phyloP scores from a whole-genome alignment of 1,140 invertebrate species.

The Bombus terrestris region DNA sequence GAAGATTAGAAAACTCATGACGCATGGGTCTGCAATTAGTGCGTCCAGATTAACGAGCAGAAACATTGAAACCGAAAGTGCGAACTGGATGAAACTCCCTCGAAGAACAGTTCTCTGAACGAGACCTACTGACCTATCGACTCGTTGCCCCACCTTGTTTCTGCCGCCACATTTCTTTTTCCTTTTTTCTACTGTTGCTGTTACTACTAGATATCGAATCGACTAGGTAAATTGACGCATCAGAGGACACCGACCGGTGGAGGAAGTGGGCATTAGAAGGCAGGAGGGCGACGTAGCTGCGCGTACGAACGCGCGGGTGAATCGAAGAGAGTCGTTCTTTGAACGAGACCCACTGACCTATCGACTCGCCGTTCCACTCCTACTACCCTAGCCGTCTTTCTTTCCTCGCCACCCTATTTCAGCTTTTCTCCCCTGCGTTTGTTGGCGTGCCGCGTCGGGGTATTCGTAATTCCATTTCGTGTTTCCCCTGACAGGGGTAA shows the following conservation, averaged over 20 bases:
- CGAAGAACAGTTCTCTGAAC: constrained; percentile 61
- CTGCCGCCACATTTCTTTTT: background rate
- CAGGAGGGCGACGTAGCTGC: constrained; percentile 43
- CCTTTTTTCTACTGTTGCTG: background rate
- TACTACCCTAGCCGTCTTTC: constrained; percentile 24
- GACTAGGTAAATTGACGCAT: constrained; percentile 15
- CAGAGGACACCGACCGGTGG: constrained; percentile 50
- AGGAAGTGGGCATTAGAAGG: constrained; percentile 23
- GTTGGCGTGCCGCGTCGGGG: constrained; percentile 21
- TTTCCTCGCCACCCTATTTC: constrained; percentile 17
- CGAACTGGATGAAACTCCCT: constrained; percentile 42
- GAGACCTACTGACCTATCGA: constrained; percentile 80
- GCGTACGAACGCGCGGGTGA: constrained; percentile 62
- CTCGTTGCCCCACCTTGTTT: constrained; percentile 35
- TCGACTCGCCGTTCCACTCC: constrained; percentile 76
- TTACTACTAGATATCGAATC: background rate
- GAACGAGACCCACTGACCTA: constrained; percentile 82
- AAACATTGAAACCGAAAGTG: constrained; percentile 57
- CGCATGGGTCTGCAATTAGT: background rate
- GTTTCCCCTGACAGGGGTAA: background rate
- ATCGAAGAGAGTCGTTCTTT: constrained; percentile 68
- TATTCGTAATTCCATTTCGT: constrained; percentile 27
- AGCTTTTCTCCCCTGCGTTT: constrained; percentile 22
- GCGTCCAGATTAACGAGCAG: constrained; percentile 27
- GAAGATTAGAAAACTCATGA: background rate